Conservation (phyloP, 1,140 invertebrate species). For the Aleiodes sp. region DNA sequence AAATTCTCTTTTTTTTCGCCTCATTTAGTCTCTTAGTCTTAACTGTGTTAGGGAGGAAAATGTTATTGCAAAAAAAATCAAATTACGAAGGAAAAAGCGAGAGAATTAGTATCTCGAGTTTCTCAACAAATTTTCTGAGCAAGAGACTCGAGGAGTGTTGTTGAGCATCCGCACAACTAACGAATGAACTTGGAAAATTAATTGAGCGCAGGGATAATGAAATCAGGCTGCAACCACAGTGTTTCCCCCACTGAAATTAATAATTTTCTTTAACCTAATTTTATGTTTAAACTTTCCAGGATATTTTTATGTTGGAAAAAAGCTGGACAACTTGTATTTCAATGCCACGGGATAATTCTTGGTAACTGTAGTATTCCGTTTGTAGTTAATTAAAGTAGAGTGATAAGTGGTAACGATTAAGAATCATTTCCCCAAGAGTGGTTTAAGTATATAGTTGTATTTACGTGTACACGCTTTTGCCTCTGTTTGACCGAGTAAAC, state of each 20-base stretch:
- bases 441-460: too few species aligned
- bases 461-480: neutral
- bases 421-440: neutral
- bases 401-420: neutral
- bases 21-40: too few species aligned
- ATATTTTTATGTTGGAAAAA: too few species aligned
- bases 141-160: neutral
- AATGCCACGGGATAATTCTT: too few species aligned
- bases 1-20: too few species aligned
- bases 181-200: conserved; percentile 26
- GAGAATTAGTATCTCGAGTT: conserved; percentile 17
- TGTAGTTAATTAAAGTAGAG: conserved; percentile 15
- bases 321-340: too few species aligned
- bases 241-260: neutral
- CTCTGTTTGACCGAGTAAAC: neutral
- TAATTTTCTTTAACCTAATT: neutral
- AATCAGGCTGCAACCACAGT: neutral
- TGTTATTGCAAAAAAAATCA: too few species aligned
- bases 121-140: conserved; percentile 21
- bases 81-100: too few species aligned
- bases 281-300: too few species aligned
- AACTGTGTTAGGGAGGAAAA: too few species aligned
- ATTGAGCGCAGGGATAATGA: conserved; percentile 13
- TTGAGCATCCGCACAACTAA: neutral
- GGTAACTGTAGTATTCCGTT: too few species aligned